phyloP scores from a whole-genome alignment of 2,797 vertebrate species.

The Pipistrellus pipistrellus region DNA sequence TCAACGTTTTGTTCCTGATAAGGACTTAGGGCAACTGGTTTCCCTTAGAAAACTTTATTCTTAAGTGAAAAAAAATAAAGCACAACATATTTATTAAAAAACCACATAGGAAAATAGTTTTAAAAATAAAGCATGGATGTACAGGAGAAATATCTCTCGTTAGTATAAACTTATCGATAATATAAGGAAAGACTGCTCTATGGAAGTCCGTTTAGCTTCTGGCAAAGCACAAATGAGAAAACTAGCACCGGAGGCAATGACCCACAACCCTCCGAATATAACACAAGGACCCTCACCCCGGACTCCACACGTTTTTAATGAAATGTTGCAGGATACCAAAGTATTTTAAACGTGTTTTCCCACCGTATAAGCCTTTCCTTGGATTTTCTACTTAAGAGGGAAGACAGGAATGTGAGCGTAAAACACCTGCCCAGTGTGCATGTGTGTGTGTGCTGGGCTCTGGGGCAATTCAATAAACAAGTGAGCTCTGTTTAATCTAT shows the following conservation, averaged over 20 bases:
- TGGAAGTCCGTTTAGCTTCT: background rate
- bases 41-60: conserved; percentile 83
- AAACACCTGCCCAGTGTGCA: conserved; percentile 30
- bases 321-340: conserved; percentile 19
- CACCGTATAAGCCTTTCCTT: conserved; percentile 35
- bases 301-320: background rate
- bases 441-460: background rate
- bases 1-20: conserved; percentile 37
- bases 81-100: conserved; percentile 77
- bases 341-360: conserved; percentile 44
- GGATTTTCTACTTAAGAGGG: conserved; percentile 34
- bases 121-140: conserved; percentile 72
- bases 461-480: conserved; percentile 56
- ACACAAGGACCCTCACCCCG: background rate
- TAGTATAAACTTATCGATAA: conserved; percentile 63
- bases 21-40: conserved; percentile 64
- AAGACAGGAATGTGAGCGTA: background rate
- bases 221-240: conserved; percentile 55
- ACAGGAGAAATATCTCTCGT: conserved; percentile 67
- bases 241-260: background rate
- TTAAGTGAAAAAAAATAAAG: conserved; percentile 60
- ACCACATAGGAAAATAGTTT: conserved; percentile 64
- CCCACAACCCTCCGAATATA: background rate
- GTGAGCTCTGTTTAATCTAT: conserved; percentile 47
- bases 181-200: conserved; percentile 16